Conservation (phyloP, 2,113 vertebrate species). For the Glareola pratincola region DNA sequence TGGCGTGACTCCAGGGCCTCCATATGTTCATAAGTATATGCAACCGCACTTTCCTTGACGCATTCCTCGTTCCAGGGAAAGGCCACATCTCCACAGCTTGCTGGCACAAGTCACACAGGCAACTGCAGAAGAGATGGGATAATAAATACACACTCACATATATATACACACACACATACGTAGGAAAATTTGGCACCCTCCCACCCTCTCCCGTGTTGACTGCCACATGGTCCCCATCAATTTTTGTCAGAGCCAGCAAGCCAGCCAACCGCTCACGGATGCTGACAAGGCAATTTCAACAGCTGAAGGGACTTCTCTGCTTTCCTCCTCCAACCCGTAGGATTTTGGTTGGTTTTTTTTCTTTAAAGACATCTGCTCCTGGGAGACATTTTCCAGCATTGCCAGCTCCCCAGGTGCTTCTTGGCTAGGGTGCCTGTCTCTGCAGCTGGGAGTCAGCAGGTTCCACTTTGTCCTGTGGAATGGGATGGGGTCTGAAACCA, state of each 20-base stretch:
- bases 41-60: conserved; percentile 57
- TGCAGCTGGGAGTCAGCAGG: background rate
- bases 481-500: background rate
- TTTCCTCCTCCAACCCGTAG: background rate
- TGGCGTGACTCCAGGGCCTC: conserved; percentile 42
- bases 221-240: conserved; percentile 65
- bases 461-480: background rate
- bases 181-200: conserved; percentile 38
- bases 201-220: conserved; percentile 46
- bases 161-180: background rate
- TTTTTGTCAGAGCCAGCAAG: conserved; percentile 54
- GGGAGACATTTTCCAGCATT: background rate
- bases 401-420: background rate
- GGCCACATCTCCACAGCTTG: conserved; percentile 52
- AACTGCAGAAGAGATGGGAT: conserved; percentile 40
- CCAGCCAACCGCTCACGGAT: background rate
- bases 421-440: background rate
- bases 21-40: conserved; percentile 26
- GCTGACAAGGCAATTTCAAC: conserved; percentile 56
- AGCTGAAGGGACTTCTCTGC: conserved; percentile 41
- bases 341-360: background rate
- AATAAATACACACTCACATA: conserved; percentile 44
- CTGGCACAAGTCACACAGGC: conserved; percentile 45
- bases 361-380: background rate
- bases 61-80: conserved; percentile 55